These are phyloP conservation scores for Falcaria lacertinaria DNA, from an alignment of 2,888 invertebrate genomes.

Conservation along the genomic window DNA sequence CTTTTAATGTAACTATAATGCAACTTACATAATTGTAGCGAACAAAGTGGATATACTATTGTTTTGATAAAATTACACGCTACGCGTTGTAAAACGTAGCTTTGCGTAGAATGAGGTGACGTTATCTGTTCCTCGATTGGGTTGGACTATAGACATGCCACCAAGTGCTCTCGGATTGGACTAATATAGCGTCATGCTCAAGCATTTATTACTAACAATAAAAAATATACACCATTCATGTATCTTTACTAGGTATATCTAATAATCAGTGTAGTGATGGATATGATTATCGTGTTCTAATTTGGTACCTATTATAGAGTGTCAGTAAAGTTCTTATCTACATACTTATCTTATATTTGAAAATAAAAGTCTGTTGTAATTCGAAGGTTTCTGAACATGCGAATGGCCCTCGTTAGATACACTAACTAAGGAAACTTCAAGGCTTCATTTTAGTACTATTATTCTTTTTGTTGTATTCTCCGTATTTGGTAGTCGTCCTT, in stretches of 20 bases:
- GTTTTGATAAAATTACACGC: slow-evolving; percentile 3
- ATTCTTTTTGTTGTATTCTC: background rate
- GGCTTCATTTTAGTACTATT: background rate
- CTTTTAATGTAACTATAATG: slow-evolving; percentile 23
- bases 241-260: too few relatives aligned
- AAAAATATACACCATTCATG: too few relatives aligned
- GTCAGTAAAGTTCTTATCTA: too few relatives aligned
- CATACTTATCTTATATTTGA: too few relatives aligned
- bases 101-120: background rate
- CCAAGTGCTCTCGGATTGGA: too few relatives aligned
- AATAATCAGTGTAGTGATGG: too few relatives aligned
- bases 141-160: background rate
- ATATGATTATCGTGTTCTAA: too few relatives aligned
- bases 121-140: background rate
- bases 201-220: too few relatives aligned
- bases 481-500: background rate
- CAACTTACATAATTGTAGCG: slow-evolving; percentile 24
- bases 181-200: too few relatives aligned
- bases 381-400: background rate
- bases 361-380: too few relatives aligned
- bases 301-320: too few relatives aligned
- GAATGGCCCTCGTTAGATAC: background rate
- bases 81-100: background rate
- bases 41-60: background rate
- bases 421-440: background rate